Evolutionary conservation across 2,888 invertebrate species (phyloP).

Genomic region (Rhodophaea formosa): DNA sequence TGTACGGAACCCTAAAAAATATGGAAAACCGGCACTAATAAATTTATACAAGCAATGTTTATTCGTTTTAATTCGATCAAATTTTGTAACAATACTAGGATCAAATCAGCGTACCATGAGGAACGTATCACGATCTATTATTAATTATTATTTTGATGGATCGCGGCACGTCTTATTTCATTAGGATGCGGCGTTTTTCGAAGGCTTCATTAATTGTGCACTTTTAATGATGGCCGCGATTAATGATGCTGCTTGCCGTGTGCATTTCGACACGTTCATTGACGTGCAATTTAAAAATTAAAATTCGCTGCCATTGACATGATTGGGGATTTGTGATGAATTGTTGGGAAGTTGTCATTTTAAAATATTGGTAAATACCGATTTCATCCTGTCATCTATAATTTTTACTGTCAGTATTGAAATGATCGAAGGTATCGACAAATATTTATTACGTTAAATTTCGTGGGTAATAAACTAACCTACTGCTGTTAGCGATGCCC

Average conservation of each 20-base stretch:
- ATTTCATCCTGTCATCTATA: not conserved
- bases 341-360: not conserved
- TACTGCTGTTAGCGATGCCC: no score
- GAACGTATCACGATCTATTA: constrained; percentile 56
- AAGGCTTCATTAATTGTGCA: constrained; percentile 64
- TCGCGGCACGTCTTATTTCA: constrained; percentile 74
- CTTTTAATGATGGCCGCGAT: constrained; percentile 36
- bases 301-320: constrained; percentile 8
- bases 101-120: not conserved
- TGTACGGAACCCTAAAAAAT: no score
- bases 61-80: no score
- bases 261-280: constrained; percentile 17
- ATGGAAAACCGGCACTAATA: no score
- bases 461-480: no score
- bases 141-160: constrained; percentile 80
- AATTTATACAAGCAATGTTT: no score
- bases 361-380: not conserved
- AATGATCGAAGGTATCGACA: no score
- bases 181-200: constrained; percentile 64
- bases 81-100: no score
- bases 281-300: constrained; percentile 25
- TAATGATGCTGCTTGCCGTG: constrained; percentile 12
- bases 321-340: not conserved
- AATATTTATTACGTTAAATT: not conserved
- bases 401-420: no score